phyloP scores from a whole-genome alignment of 2,113 vertebrate species.

The Tenebrosternarchus preto region DNA sequence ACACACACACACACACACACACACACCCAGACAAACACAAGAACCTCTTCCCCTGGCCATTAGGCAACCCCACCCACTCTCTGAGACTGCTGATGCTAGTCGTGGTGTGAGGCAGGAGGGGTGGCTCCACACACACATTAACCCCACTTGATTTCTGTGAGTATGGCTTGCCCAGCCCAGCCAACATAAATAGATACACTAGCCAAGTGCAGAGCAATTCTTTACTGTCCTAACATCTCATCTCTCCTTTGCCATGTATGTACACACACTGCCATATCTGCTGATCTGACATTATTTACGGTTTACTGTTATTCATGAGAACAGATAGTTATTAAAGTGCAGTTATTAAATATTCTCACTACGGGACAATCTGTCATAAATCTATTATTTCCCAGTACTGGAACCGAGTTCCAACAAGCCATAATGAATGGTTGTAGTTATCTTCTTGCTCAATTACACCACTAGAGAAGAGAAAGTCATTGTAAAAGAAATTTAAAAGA shows the following conservation, averaged over 20 bases:
- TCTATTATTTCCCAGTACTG: conserved; percentile 40
- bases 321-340: conserved; percentile 54
- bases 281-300: conserved; percentile 62
- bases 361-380: conserved; percentile 40
- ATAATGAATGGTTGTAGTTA: conserved; percentile 50
- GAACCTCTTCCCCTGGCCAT: conserved; percentile 33
- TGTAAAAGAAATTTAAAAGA: conserved; percentile 39
- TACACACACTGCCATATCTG: conserved; percentile 58
- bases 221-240: conserved; percentile 64
- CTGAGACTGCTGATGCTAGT: conserved; percentile 69
- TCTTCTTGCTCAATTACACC: conserved; percentile 41
- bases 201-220: conserved; percentile 67
- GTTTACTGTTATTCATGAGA: conserved; percentile 51
- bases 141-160: conserved; percentile 74
- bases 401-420: conserved; percentile 34
- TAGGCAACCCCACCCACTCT: conserved; percentile 42
- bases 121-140: conserved; percentile 71
- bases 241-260: conserved; percentile 55
- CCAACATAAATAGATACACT: conserved; percentile 75
- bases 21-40: conserved; percentile 34
- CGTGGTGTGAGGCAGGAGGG: conserved; percentile 68
- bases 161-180: conserved; percentile 55
- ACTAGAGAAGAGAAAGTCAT: conserved; percentile 31
- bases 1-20: conserved; percentile 36
- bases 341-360: conserved; percentile 49